phyloP scores from a whole-genome alignment of 1,140 invertebrate genomes.

The silkworm (Bombyx mori) region DNA sequence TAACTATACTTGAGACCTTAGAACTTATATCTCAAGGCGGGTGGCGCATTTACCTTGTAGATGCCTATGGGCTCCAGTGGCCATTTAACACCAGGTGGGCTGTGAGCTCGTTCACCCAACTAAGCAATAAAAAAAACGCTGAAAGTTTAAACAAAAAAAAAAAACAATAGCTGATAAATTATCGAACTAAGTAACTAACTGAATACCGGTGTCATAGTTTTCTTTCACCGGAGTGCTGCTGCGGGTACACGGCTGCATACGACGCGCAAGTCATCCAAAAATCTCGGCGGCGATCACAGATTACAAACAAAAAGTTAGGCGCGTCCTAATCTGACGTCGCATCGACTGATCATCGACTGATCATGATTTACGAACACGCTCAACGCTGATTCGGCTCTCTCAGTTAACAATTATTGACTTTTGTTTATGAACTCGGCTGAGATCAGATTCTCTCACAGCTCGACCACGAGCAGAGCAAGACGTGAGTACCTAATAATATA shows the following conservation, averaged over 20 bases:
- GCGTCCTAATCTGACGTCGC: conserved; percentile 62
- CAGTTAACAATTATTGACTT: conserved; percentile 45
- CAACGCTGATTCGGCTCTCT: conserved; percentile 52
- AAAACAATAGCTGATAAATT: conserved; percentile 46
- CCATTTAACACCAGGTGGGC: too few relatives aligned
- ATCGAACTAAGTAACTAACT: conserved; percentile 26
- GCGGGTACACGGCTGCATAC: conserved; percentile 6
- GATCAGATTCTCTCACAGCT: neutral
- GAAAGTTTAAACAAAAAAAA: conserved; percentile 19
- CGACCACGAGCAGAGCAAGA: neutral
- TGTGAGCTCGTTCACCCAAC: too few relatives aligned
- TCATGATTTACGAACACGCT: conserved; percentile 62
- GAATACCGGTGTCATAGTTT: conserved; percentile 22
- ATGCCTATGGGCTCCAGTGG: too few relatives aligned
- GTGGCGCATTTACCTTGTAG: too few relatives aligned
- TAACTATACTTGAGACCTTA: too few relatives aligned
- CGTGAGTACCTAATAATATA: neutral
- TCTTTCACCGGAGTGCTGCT: conserved; percentile 24
- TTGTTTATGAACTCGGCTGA: conserved; percentile 27
- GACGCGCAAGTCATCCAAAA: conserved; percentile 50
- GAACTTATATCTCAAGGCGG: too few relatives aligned
- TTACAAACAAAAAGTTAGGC: conserved; percentile 61
- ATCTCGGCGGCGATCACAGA: conserved; percentile 51
- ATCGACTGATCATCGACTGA: conserved; percentile 59
- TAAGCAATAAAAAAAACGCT: conserved; percentile 3